Percentiles rank a stretch among this genome's conserved stretches.
Evolutionary conservation across 2,888 invertebrate species (phyloP).

Genomic region (Caenorhabditis sinica): DNA sequence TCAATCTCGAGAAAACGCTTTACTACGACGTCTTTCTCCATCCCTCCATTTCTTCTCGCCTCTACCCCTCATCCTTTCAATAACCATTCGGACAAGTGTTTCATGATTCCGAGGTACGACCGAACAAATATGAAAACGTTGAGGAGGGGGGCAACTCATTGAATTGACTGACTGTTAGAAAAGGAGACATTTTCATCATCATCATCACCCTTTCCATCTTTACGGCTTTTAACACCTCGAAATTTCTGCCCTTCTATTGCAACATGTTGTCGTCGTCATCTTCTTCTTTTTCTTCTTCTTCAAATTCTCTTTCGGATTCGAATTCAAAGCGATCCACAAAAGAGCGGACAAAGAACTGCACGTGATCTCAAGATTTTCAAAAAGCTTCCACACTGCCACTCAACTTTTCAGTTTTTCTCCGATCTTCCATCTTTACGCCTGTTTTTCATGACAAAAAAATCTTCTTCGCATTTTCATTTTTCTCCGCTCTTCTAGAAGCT

Average conservation of each 20-base stretch:
- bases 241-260: constrained; percentile 20
- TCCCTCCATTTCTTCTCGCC: constrained; percentile 6
- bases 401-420: constrained; percentile 4
- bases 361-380: constrained; percentile 51
- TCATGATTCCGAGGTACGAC: constrained; percentile 60
- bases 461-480: neutral
- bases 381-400: neutral
- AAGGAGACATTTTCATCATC: constrained; percentile 30
- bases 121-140: constrained; percentile 48
- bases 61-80: constrained; percentile 35
- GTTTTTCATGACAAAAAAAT: constrained; percentile 13
- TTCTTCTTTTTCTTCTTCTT: neutral
- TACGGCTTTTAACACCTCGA: constrained; percentile 46
- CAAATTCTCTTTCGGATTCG: neutral
- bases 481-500: too few species aligned
- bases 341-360: constrained; percentile 48
- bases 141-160: constrained; percentile 34
- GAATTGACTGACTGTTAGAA: constrained; percentile 31
- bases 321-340: constrained; percentile 42
- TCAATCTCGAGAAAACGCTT: constrained; percentile 41
- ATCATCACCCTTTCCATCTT: constrained; percentile 3
- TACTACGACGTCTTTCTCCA: constrained; percentile 21
- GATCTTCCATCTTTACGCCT: constrained; percentile 25
- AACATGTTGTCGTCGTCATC: constrained; percentile 11
- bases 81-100: constrained; percentile 62